Evolutionary conservation across 2,113 vertebrate genomes (phyloP), one percentile per base, ranked within the genome.

Genomic region (Passer montanus): DNA sequence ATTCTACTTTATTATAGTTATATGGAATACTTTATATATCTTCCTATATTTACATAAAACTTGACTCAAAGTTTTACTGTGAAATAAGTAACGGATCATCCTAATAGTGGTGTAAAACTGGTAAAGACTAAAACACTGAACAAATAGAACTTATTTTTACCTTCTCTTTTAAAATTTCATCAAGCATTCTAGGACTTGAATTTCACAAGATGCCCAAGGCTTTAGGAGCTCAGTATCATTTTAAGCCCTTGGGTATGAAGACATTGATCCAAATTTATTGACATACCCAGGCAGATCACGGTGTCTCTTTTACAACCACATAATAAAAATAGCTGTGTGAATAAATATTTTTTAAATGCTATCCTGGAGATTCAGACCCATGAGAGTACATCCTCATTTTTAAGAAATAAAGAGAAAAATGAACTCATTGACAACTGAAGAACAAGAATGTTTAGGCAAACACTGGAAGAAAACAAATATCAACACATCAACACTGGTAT

Each of bases 381-480:
- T 21, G 73, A 69, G 85, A 88, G 17, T 39, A 13, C 24, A 87
- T 82, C 41, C 60, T 89, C 67, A 75, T 90, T 96, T 87, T 95
- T 82, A 87, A 85, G 53, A 97, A 96, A 79, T 5, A 6, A 94
- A 87, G 33, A 60, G 66, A 89, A 94, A 96, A 95, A 75, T 69
- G 5, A 97, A 97, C 70, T 87, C 64, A 53, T 47, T 88, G 85
- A 69, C 90, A 95, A 74, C 31, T 44, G 85, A 94, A 95, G 91
- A 84, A 13, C 33, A 95, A 63, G 37, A 88, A 39, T 60, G n/a
- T 90, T 96, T 86, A 96, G 75, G 69, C 78, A 95, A 64, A 80
- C 91, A 89, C 50, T 44, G 68, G 53, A 80, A 93, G 68, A 91
- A 96, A 93, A 94, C 56, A 93, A 92, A 52, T 93, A 91, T 92